Base-by-base conservation (phyloP, 1,140 invertebrate species). In the Dryas iulia region DNA sequence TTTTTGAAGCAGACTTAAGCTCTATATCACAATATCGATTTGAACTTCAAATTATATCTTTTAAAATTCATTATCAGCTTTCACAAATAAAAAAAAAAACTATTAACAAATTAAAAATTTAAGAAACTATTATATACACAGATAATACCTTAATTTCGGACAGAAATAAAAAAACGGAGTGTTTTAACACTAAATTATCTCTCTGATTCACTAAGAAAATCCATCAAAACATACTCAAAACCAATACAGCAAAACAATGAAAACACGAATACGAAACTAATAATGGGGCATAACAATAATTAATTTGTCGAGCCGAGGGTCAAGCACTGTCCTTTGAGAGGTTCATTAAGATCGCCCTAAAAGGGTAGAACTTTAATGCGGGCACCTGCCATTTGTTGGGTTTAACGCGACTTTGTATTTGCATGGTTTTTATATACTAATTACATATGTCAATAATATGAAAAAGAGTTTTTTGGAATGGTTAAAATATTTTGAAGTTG, bases 251-350 rank as follows among this genome's bases (percentile, higher is more conserved):
- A 18, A 47, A 6, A 47, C 10, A 57, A 62, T 39, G 21, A 61
- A 61, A 71, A 31, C 58, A 66, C n/a, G 53, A 73, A 73, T 65
- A 70, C 26, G 28, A 12, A 63, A 71, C 64, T 72, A 74, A 74
- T 71, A 74, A 72, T 72, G 59, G 35, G 39, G 33, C 57, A 74
- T 72, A 67, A 72, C 73, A 74, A 74, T 74, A 72, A 74, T 74
- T 74, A 72, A 61, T 74, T 71, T 59, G 72, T 57, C 64, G 56
- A 60, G 62, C 53, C 21, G 56, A 33, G 73, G 73, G 73, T 74
- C 73, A 74, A 74, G 69, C 59, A 68, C 71, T 71, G 69, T 71
- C 73, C 73, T 74, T 72, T 72, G 73, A 69, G 66, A 69, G 70
- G 69, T 75, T 75, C 70, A 75, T 75, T 75, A 75, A 75, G 73